phyloP scores from a whole-genome alignment of 2,797 vertebrate species.

The Alauda arvensis region DNA sequence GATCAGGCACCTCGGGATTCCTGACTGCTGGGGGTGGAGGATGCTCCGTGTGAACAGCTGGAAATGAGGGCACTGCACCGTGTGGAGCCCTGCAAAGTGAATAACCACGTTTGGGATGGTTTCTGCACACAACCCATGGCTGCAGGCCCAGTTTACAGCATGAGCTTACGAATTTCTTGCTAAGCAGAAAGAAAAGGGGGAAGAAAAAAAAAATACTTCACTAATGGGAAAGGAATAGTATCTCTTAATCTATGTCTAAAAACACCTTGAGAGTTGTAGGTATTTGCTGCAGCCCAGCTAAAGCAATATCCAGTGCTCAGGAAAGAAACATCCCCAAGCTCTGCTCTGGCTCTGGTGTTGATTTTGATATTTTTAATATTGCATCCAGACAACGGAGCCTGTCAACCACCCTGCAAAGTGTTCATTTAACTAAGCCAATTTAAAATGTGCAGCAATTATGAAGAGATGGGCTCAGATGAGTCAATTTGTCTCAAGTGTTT shows the following conservation, averaged over 20 bases:
- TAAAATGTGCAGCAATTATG: conserved; percentile 43
- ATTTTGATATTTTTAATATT: conserved; percentile 40
- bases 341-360: neutral
- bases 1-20: neutral
- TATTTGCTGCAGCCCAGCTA: neutral
- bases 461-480: conserved; percentile 50
- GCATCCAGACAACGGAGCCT: conserved; percentile 11
- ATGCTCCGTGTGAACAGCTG: accelerated
- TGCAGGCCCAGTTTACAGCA: neutral
- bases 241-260: conserved; percentile 13
- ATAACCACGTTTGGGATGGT: neutral
- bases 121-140: neutral
- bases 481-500: conserved; percentile 54
- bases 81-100: neutral
- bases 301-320: neutral
- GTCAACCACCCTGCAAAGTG: neutral
- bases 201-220: accelerated
- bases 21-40: neutral
- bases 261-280: neutral
- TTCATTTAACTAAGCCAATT: conserved; percentile 54
- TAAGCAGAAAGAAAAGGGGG: neutral
- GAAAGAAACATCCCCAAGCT: conserved; percentile 1
- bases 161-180: neutral
- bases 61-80: neutral
- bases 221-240: neutral